A percentile compares a stretch with the other conserved stretches of the same genome.
Conservation (phyloP, 2,113 vertebrate genomes). For the Peromyscus maniculatus region DNA sequence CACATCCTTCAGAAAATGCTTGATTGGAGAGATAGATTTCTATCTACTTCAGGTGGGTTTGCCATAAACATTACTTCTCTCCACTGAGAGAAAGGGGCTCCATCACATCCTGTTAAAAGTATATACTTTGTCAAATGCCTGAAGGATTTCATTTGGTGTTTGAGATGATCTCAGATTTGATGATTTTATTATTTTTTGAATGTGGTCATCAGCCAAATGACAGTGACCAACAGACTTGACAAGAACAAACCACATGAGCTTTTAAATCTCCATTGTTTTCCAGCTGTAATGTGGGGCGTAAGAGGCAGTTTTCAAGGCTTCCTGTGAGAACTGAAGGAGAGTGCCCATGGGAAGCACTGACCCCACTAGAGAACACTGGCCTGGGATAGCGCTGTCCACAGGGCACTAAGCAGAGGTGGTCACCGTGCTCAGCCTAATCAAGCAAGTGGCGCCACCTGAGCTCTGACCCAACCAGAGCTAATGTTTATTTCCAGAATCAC, state of each 20-base stretch:
- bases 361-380: background rate
- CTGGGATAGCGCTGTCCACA: background rate
- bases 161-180: slow-evolving; percentile 4
- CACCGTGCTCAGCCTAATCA: background rate
- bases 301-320: background rate
- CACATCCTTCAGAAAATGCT: slow-evolving; percentile 30
- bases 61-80: slow-evolving; percentile 35
- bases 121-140: background rate
- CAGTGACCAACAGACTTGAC: background rate
- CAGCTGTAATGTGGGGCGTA: background rate
- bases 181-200: background rate
- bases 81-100: background rate
- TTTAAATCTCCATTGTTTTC: slow-evolving; percentile 1
- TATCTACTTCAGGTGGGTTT: background rate
- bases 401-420: background rate
- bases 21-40: background rate
- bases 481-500: slow-evolving; percentile 41
- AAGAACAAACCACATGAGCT: background rate
- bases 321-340: background rate
- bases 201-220: background rate
- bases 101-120: slow-evolving; percentile 6
- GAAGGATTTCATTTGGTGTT: slow-evolving; percentile 37
- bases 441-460: background rate
- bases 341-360: background rate
- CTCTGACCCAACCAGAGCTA: background rate